Evolutionary conservation across 2,797 vertebrate species (phyloP).

Genomic region (Arnoldichthys spilopterus): DNA sequence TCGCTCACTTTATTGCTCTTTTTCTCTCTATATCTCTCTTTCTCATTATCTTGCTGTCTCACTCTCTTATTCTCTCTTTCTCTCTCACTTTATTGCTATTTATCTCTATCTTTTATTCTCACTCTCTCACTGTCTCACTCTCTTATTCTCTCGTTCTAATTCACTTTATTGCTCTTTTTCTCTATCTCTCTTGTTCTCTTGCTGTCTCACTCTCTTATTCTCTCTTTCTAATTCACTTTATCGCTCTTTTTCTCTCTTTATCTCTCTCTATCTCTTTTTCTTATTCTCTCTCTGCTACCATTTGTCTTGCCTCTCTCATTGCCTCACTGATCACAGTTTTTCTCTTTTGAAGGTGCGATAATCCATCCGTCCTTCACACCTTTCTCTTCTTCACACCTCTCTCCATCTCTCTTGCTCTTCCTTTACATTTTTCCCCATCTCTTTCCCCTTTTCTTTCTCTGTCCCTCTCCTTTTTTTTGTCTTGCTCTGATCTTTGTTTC

Average conservation of each 20-base stretch:
- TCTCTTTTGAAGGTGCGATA: constrained; percentile 27
- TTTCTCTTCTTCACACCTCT: constrained; percentile 62
- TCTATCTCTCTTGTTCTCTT: neutral
- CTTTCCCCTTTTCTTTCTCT: neutral
- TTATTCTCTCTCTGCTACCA: too few relatives aligned
- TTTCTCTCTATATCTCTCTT: too few relatives aligned
- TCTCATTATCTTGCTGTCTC: too few relatives aligned
- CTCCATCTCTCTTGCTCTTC: neutral
- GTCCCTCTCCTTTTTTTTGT: neutral
- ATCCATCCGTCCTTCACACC: constrained; percentile 26
- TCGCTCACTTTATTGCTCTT: too few relatives aligned
- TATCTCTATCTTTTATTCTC: too few relatives aligned
- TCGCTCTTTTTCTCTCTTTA: too few relatives aligned
- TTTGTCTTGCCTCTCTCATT: neutral
- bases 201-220: too few relatives aligned
- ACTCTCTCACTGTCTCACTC: too few relatives aligned
- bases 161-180: neutral
- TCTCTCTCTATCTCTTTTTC: too few relatives aligned
- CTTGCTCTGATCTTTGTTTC: neutral
- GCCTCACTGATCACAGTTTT: constrained; percentile 3
- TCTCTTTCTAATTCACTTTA: neutral
- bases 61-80: too few relatives aligned
- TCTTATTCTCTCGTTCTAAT: too few relatives aligned
- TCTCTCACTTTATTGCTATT: too few relatives aligned
- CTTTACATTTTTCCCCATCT: constrained; percentile 48